Conservation (phyloP, 2,797 vertebrate genomes). For the Aldrovandia affinis region DNA sequence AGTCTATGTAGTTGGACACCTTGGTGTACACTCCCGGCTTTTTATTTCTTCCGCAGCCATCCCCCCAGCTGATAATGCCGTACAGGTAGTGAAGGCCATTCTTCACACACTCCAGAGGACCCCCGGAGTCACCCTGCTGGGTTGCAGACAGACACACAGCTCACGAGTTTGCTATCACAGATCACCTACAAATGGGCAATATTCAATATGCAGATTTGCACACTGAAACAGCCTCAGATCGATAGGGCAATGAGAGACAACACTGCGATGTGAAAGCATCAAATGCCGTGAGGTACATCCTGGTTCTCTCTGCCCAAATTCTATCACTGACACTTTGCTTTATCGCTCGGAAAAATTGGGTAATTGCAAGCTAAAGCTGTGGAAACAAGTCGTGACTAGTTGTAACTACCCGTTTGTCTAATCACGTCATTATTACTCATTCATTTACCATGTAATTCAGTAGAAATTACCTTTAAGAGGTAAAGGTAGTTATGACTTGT, state of each 20-base stretch:
- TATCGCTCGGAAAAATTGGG: neutral
- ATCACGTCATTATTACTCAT: neutral
- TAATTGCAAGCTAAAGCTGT: neutral
- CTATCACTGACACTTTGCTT: neutral
- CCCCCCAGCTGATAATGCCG: conserved; percentile 94
- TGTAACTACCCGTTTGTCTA: neutral
- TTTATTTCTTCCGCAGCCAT: conserved; percentile 80
- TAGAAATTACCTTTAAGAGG: neutral
- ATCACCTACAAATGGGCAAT: no score
- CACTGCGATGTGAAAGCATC: neutral
- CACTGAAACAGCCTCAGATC: no score
- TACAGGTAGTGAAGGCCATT: conserved; percentile 84
- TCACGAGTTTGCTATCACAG: no score
- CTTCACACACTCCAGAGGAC: conserved; percentile 85
- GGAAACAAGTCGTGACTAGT: neutral
- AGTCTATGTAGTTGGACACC: conserved; percentile 84
- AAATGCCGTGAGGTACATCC: neutral
- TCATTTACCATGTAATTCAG: neutral
- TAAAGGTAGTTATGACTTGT: no score
- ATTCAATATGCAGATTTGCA: no score
- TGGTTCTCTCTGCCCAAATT: neutral
- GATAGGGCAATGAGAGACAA: no score
- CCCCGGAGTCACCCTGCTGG: conserved; percentile 91
- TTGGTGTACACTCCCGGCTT: conserved; percentile 93
- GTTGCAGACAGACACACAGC: no score